A percentile compares a stretch with the other conserved stretches of the same genome.
Evolutionary conservation across 2,113 vertebrate genomes (phyloP).

Genomic region (Muntiacus reevesi): DNA sequence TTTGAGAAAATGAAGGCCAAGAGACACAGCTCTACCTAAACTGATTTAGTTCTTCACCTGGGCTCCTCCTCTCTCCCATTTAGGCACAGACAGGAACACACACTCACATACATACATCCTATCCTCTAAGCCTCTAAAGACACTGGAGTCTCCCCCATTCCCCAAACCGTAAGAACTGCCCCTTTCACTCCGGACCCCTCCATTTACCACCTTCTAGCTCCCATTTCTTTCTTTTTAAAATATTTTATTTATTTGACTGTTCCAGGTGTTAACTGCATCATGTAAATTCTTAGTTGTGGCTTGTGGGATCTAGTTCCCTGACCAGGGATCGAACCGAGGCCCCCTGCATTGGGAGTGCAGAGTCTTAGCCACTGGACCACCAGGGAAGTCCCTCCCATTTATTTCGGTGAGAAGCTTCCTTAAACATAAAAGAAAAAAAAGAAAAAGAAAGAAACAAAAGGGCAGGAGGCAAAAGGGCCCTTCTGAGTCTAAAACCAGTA

Average conservation of each 20-base stretch:
- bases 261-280: background rate
- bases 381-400: background rate
- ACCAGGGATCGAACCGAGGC: background rate
- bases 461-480: background rate
- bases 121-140: background rate
- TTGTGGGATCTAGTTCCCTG: background rate
- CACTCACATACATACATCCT: background rate
- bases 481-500: background rate
- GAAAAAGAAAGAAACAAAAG: background rate
- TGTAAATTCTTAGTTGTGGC: background rate
- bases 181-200: background rate
- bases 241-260: background rate
- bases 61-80: background rate
- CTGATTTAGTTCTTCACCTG: background rate
- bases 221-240: background rate
- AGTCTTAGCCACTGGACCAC: background rate
- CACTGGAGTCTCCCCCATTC: background rate
- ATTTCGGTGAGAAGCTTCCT: background rate
- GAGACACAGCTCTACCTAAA: background rate
- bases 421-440: background rate
- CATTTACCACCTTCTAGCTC: background rate
- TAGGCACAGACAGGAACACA: background rate
- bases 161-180: background rate
- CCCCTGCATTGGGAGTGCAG: background rate
- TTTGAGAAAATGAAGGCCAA: background rate